Evolutionary conservation across 2,113 vertebrate species (phyloP).

Genomic region (Scalopus aquaticus): DNA sequence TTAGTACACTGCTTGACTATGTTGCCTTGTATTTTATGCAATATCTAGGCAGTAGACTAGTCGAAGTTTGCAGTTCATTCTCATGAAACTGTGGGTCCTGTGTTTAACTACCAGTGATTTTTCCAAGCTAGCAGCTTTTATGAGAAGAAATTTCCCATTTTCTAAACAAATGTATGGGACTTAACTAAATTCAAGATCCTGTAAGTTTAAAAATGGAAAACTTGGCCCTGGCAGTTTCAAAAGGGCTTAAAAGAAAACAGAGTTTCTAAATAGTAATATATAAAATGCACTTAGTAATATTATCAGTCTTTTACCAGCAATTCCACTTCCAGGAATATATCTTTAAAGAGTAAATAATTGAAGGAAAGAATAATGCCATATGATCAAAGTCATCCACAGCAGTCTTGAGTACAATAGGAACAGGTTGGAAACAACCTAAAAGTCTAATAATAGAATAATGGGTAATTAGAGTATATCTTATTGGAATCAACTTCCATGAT

Average conservation of each 20-base stretch:
- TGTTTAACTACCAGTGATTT: background rate
- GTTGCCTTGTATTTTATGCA: constrained; percentile 16
- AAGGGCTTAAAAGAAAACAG: background rate
- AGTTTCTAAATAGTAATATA: background rate
- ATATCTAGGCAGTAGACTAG: background rate
- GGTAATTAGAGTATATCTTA: background rate
- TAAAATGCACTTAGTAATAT: background rate
- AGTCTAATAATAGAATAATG: background rate
- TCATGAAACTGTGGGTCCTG: background rate
- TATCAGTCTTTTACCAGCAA: background rate
- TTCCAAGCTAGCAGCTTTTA: background rate
- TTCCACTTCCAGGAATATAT: background rate
- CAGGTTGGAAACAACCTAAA: constrained; percentile 11
- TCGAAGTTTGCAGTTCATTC: background rate
- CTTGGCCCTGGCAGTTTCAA: background rate
- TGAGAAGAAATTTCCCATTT: background rate
- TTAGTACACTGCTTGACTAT: background rate
- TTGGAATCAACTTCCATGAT: background rate
- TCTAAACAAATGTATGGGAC: no score
- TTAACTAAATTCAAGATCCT: background rate
- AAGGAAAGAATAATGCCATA: background rate
- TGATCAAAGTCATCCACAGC: background rate
- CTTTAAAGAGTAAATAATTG: background rate
- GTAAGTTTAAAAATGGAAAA: constrained; percentile 12
- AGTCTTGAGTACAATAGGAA: background rate